Conservation (phyloP, 2,888 invertebrate species). For the Archips xylosteana region DNA sequence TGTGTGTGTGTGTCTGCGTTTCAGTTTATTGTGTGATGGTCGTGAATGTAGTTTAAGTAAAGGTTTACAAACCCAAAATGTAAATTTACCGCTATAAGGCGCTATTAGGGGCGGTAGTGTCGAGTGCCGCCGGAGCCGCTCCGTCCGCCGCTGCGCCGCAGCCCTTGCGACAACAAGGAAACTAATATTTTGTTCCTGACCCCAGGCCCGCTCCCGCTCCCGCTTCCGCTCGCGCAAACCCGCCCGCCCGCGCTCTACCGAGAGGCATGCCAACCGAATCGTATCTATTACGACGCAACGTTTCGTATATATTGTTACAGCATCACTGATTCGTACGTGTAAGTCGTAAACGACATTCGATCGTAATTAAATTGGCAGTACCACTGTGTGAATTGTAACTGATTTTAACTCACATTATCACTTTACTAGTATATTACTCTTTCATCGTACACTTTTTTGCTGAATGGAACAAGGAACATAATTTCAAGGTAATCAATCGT, state of each 20-base stretch:
- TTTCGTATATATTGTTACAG: constrained; percentile 14
- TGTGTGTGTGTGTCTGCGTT: constrained; percentile 50
- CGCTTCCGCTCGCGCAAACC: constrained; percentile 70
- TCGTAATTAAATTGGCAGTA: constrained; percentile 12
- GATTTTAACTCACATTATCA: not conserved
- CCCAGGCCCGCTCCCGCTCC: constrained; percentile 68
- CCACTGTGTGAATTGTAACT: not conserved
- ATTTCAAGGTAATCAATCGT: too few relatives aligned
- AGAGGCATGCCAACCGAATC: constrained; percentile 17
- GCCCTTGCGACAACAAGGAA: constrained; percentile 87
- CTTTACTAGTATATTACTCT: not conserved
- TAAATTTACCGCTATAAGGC: constrained; percentile 84
- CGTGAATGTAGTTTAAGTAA: constrained; percentile 77
- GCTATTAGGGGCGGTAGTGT: constrained; percentile 82
- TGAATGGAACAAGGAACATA: not conserved
- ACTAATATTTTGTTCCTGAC: constrained; percentile 86
- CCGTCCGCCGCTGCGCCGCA: constrained; percentile 83
- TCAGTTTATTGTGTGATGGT: constrained; percentile 40
- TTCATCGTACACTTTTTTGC: not conserved
- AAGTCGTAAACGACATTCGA: not conserved
- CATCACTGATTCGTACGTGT: not conserved
- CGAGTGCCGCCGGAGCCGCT: constrained; percentile 78
- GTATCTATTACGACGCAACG: constrained; percentile 21
- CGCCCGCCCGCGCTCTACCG: constrained; percentile 60
- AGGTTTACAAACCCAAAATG: constrained; percentile 85